Evolutionary conservation across 1,140 invertebrate genomes (phyloP), one percentile per base, ranked within the genome.

Genomic region (Bombyx mandarina): DNA sequence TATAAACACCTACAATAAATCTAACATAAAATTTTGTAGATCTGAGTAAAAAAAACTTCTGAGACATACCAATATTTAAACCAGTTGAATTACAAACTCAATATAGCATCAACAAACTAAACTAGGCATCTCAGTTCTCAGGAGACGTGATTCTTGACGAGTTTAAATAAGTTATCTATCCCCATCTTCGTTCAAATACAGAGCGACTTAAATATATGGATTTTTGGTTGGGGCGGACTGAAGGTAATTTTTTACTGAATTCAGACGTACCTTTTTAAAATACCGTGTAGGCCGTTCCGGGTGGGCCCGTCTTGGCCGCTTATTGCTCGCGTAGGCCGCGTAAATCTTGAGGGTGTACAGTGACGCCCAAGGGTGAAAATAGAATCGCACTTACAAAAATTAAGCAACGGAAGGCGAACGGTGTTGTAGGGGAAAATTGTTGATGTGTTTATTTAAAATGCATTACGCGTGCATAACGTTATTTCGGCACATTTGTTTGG

Each of bases 251-350:
- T 79, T 86, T 76, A 83, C 69, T 43, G 58, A 67, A 78, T 78
- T 71, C 75, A 71, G 72, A 66, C 74, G 67, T 78, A 75, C 70
- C 67, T 73, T 78, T 84, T 84, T 82, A 84, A 84, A 82, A 76
- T 77, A 77, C 70, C 67, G 63, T 66, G 63, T 54, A 66, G 60
- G 54, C 63, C 73, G 67, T 72, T 61, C 65, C 42, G 50, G 61
- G 67, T 75, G 71, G 67, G 64, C 52, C 54, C 54, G 45, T 55
- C 45, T 63, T 53, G 62, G 57, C 49, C 64, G 73, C 73, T 75
- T 79, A 76, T 75, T 75, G 69, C 73, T 66, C 65, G 67, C 71
- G 73, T 75, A 65, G 66, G 63, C 61, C 63, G 63, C 77, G 75
- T 82, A 79, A 80, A 79, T 80, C 73, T 83, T 82, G 66, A 64